Conservation (phyloP, 1,140 invertebrate species). For the Paraescarpia echinospica region DNA sequence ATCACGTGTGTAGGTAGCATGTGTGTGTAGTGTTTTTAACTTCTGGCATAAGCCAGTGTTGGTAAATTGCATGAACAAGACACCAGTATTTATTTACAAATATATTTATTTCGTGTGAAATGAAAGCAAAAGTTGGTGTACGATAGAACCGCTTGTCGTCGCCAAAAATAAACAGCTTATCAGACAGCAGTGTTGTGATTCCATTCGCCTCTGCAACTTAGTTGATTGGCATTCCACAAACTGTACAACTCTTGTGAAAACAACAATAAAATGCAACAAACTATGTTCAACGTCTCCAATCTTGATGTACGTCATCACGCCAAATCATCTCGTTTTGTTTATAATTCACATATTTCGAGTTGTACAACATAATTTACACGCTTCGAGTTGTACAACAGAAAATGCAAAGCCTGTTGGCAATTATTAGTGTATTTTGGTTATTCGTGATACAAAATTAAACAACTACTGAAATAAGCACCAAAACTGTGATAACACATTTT, state of each 20-base stretch:
- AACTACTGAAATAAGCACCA: background rate
- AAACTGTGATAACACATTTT: background rate
- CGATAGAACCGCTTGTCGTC: background rate
- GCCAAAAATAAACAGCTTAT: background rate
- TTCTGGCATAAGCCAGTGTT: background rate
- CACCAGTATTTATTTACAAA: conserved; percentile 6
- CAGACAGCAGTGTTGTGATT: background rate
- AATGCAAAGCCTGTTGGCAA: background rate
- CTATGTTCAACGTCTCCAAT: no score
- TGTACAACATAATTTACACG: no score
- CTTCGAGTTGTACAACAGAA: no score
- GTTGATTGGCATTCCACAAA: background rate
- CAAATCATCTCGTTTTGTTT: no score
- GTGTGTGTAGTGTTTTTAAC: no score
- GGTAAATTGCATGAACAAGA: background rate
- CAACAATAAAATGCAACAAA: background rate
- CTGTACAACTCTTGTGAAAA: background rate
- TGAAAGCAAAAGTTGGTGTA: background rate
- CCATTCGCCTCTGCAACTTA: background rate
- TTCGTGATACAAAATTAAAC: background rate
- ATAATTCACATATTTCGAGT: no score
- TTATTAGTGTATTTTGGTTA: background rate
- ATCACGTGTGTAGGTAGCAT: background rate
- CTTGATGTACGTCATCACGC: no score
- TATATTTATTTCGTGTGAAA: background rate